Evolutionary conservation across 2,113 vertebrate genomes (phyloP).

Genomic region (Petrocephalus microphthalmus): DNA sequence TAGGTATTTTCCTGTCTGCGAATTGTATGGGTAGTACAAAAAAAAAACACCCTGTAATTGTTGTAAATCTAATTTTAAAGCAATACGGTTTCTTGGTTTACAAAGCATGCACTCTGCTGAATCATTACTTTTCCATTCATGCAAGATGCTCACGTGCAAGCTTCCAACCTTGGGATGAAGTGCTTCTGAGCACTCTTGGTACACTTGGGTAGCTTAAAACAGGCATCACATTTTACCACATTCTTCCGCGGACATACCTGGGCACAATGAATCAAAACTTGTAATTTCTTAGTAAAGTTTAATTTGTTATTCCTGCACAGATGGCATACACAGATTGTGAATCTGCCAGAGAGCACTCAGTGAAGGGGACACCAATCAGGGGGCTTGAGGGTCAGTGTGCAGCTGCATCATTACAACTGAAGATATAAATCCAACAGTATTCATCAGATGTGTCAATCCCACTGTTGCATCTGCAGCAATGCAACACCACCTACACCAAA

Average conservation of each 20-base stretch:
- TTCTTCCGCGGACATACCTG: background rate
- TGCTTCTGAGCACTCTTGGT: background rate
- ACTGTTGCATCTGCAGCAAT: constrained; percentile 5
- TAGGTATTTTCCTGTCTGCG: background rate
- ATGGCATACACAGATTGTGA: background rate
- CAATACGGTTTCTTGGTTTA: background rate
- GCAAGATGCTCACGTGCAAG: background rate
- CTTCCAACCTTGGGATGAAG: background rate
- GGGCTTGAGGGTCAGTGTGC: background rate
- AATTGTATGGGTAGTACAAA: background rate
- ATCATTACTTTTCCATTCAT: background rate
- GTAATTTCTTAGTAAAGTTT: background rate
- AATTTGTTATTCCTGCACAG: constrained; percentile 11
- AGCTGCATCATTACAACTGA: constrained; percentile 8
- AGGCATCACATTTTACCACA: background rate
- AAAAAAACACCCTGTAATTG: background rate
- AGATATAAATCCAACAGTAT: background rate
- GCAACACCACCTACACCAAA: background rate
- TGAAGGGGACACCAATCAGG: background rate
- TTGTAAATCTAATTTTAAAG: background rate
- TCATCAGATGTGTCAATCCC: background rate
- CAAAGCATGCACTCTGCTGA: background rate
- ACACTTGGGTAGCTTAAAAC: background rate
- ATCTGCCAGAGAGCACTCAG: background rate
- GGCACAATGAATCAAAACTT: background rate